Evolutionary conservation across 2,888 invertebrate species (phyloP).

Genomic region (Eristalis intricaria): DNA sequence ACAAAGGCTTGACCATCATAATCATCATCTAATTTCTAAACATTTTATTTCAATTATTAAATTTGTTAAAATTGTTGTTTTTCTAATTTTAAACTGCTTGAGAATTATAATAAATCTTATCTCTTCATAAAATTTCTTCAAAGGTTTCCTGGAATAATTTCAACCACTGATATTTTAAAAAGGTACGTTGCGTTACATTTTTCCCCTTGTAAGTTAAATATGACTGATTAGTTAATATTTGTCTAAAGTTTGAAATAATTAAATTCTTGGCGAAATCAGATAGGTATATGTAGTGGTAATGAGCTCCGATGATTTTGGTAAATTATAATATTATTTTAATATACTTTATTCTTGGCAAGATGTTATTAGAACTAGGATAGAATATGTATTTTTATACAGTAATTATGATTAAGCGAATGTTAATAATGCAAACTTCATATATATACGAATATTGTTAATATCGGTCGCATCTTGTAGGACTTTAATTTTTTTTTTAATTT

Average conservation of each 20-base stretch:
- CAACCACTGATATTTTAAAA: constrained; percentile 80
- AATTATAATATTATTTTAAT: too few species aligned
- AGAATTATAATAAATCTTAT: constrained; percentile 78
- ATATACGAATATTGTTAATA: too few species aligned
- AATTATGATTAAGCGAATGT: too few species aligned
- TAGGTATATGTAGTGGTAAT: background rate
- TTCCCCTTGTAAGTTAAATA: constrained; percentile 1
- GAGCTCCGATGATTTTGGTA: background rate
- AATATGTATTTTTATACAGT: too few species aligned
- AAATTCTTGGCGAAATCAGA: background rate
- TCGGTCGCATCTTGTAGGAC: too few species aligned
- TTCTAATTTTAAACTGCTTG: constrained; percentile 75
- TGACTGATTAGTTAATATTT: constrained; percentile 25
- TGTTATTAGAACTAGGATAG: too few species aligned
- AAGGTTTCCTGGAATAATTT: constrained; percentile 82
- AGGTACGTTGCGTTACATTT: constrained; percentile 69
- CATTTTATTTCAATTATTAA: constrained; percentile 73
- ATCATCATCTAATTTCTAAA: constrained; percentile 81
- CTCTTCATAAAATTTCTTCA: constrained; percentile 80
- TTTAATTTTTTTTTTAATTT: too few species aligned
- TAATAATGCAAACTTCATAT: too few species aligned
- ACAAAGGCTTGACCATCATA: constrained; percentile 81
- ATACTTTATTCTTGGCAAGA: too few species aligned
- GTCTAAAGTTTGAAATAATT: background rate
- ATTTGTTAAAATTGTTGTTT: constrained; percentile 72